Percentiles rank a stretch among this genome's conserved stretches.
Evolutionary conservation across 2,888 invertebrate species (phyloP).

Genomic region (Cyrtodaria siliqua): DNA sequence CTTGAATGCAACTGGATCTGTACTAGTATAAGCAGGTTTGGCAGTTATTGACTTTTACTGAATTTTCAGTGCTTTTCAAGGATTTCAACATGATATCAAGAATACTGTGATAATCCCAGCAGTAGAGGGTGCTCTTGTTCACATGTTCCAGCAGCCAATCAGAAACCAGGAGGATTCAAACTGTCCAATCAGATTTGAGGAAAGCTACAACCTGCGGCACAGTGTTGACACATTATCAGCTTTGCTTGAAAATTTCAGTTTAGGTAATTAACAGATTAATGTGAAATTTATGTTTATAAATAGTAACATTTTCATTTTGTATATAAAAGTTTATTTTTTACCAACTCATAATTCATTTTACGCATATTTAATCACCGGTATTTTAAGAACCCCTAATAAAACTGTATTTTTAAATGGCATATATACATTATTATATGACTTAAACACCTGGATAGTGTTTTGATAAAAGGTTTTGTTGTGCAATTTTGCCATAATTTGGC

Average conservation of each 20-base stretch:
- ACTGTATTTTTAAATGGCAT: too few relatives aligned
- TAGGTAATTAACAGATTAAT: slow-evolving; percentile 62
- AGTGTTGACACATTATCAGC: slow-evolving; percentile 69
- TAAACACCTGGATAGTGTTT: too few relatives aligned
- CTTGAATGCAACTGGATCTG: too few relatives aligned
- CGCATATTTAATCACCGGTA: too few relatives aligned
- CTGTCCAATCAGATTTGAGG: slow-evolving; percentile 19
- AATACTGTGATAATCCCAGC: slow-evolving; percentile 19
- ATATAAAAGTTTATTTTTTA: not conserved
- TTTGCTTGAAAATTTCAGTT: slow-evolving; percentile 76
- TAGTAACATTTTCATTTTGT: not conserved
- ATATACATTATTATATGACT: too few relatives aligned
- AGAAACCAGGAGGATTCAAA: not conserved
- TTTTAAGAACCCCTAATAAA: too few relatives aligned
- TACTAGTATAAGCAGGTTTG: too few relatives aligned
- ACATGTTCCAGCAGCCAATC: slow-evolving; percentile 12
- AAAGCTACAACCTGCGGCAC: slow-evolving; percentile 45
- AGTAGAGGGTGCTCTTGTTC: slow-evolving; percentile 21
- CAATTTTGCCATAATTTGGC: too few relatives aligned
- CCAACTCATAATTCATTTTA: too few relatives aligned
- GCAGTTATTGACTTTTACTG: too few relatives aligned
- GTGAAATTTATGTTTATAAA: not conserved
- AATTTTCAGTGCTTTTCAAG: slow-evolving; percentile 65
- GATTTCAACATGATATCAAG: slow-evolving; percentile 26
- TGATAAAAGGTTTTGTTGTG: too few relatives aligned